Evolutionary conservation across 53 echinoderm and acorn worm species (phyloP), one percentile per base, ranked within the genome.

Genomic region (Zoroaster sp.): DNA sequence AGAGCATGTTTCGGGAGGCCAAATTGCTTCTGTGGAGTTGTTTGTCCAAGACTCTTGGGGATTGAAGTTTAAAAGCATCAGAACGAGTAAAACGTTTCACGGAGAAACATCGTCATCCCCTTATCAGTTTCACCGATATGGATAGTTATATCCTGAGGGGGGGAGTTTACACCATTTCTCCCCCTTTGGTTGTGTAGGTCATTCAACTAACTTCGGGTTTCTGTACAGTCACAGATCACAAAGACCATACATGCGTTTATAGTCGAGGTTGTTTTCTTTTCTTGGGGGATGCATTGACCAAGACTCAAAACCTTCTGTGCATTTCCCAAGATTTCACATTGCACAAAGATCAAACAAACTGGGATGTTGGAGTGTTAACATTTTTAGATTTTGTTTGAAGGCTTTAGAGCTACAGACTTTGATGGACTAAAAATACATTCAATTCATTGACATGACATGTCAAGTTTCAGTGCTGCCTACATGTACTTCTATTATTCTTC

Each of bases 21-120:
- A 83, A 83, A 83, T 69, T 83, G 83, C 83, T 68, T n/a, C 83
- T 31, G 21, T 45, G 33, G 43, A 85, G 85, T n/a, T 85, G 85
- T 85, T 85, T 85, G 72, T 71, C 12, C 21, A 71, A 49, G 30
- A n/a, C 66, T 49, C 34, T 11, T 1, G 49, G 41, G 35, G 46
- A 85, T 85, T 45, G 46, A 70, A 85, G 85, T 71, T 71, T 46
- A 71, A 85, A 85, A 71, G 85, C 85, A 4, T 51, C 47, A 49
- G 25, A 47, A 70, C 69, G 40, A 41, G 31, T 30, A 34, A 35
- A 85, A 71, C 54, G 85, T 85, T 85, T 70, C 85, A 14, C 51
- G 3, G 5, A 4, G 40, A 43, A 78, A 68, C 82, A 18, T 30
- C 44, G 30, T 43, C 30, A 30, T 33, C 68, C 18, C 20, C 38